These are phyloP conservation scores for Chorisops tibialis DNA, from an alignment of 2,888 invertebrate genomes.

Conservation along the genomic window DNA sequence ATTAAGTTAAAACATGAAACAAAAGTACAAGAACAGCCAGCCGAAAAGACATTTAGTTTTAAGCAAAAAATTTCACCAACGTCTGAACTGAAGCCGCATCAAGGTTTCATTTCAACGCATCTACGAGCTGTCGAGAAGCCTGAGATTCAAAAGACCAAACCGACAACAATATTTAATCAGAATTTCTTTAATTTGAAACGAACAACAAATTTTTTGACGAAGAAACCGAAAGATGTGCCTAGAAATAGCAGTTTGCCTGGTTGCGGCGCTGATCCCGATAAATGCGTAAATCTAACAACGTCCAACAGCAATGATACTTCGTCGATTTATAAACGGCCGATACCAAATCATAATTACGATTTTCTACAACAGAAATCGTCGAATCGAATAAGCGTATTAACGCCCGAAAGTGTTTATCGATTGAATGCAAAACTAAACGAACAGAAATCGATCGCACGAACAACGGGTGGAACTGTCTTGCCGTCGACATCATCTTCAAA, in stretches of 20 bases:
- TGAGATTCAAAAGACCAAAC: conserved; percentile 12
- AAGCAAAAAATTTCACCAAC: conserved; percentile 36
- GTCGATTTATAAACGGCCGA: conserved; percentile 6
- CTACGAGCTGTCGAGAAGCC: neutral
- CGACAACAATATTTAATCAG: conserved; percentile 30
- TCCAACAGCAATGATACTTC: conserved; percentile 27
- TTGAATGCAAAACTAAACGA: conserved; percentile 44
- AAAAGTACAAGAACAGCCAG: conserved; percentile 15
- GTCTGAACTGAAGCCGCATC: conserved; percentile 33
- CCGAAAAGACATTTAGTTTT: conserved; percentile 34
- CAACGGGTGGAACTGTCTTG: neutral
- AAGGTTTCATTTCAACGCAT: conserved; percentile 25
- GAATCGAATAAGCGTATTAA: conserved; percentile 45
- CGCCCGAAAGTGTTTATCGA: conserved; percentile 49
- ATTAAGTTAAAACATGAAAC: neutral
- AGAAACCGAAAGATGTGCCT: conserved; percentile 24
- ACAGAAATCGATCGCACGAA: conserved; percentile 19
- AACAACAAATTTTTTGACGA: conserved; percentile 23
- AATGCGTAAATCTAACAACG: conserved; percentile 26
- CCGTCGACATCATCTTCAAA: neutral
- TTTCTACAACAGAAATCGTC: conserved; percentile 30
- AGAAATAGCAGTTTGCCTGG: neutral
- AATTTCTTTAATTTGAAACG: conserved; percentile 34
- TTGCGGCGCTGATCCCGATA: conserved; percentile 18
- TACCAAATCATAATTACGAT: conserved; percentile 10